A percentile compares a stretch with the other conserved stretches of the same genome.
phyloP scores from a whole-genome alignment of 2,113 vertebrate genomes.

The Excalfactoria chinensis region DNA sequence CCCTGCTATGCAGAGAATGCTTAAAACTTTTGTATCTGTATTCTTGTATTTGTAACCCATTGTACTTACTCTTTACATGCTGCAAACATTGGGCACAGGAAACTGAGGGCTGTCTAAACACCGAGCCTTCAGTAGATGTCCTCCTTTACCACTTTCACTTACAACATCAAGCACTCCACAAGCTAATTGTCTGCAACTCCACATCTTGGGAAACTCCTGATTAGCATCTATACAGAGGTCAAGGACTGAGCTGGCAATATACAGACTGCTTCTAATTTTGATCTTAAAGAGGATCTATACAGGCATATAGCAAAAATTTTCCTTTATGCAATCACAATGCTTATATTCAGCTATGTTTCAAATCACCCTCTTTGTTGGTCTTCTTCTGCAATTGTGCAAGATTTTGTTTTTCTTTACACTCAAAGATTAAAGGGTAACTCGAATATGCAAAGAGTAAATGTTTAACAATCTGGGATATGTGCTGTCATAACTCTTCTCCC shows the following conservation, averaged over 20 bases:
- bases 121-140: background rate
- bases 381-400: background rate
- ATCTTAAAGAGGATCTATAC: background rate
- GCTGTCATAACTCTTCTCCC: background rate
- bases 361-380: background rate
- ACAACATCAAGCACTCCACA: background rate
- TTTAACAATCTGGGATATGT: background rate
- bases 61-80: background rate
- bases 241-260: background rate
- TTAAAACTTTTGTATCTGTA: background rate
- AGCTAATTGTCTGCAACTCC: background rate
- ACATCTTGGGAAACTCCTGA: background rate
- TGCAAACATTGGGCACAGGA: background rate
- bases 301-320: background rate
- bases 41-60: background rate
- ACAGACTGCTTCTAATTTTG: background rate
- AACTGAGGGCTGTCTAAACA: background rate
- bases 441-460: background rate
- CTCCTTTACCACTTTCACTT: background rate
- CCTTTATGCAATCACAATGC: background rate
- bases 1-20: background rate
- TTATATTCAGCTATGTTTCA: background rate
- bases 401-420: background rate
- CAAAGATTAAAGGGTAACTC: background rate
- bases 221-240: background rate